phyloP scores from a whole-genome alignment of 2,888 invertebrate species.

The Helleia helle region DNA sequence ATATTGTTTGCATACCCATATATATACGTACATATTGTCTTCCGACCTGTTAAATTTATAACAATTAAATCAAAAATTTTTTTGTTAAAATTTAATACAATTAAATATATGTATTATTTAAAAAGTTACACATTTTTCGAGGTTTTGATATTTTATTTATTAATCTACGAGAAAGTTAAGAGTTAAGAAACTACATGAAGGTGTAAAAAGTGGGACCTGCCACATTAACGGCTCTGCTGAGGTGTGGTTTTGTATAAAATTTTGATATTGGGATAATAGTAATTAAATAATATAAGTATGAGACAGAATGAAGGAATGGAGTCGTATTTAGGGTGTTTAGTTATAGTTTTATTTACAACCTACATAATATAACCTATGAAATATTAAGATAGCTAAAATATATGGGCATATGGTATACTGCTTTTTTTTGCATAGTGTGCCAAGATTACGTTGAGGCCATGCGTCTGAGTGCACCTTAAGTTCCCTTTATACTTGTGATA shows the following conservation, averaged over 20 bases:
- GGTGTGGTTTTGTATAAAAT: conserved; percentile 9
- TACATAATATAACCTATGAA: neutral
- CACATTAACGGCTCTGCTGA: conserved; percentile 1
- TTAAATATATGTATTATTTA: too few species aligned
- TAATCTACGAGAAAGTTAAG: too few species aligned
- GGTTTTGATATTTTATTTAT: too few species aligned
- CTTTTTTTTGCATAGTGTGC: conserved; percentile 5
- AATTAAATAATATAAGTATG: conserved; percentile 1
- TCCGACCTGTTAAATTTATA: too few species aligned
- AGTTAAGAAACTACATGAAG: too few species aligned
- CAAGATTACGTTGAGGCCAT: conserved; percentile 5
- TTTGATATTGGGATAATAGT: conserved; percentile 9
- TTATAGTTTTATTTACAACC: conserved; percentile 6
- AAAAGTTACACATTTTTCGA: too few species aligned
- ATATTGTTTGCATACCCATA: too few species aligned
- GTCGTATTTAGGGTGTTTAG: conserved; percentile 7
- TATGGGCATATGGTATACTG: conserved; percentile 6
- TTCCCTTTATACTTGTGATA: too few species aligned
- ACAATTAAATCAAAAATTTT: too few species aligned
- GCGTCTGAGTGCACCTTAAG: neutral
- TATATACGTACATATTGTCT: too few species aligned
- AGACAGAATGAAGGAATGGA: neutral
- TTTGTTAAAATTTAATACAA: too few species aligned
- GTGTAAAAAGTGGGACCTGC: too few species aligned
- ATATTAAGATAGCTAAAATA: conserved; percentile 6